Evolutionary conservation across 2,113 vertebrate species (phyloP), one percentile per base, ranked within the genome.

Genomic region (Smithornis capensis): DNA sequence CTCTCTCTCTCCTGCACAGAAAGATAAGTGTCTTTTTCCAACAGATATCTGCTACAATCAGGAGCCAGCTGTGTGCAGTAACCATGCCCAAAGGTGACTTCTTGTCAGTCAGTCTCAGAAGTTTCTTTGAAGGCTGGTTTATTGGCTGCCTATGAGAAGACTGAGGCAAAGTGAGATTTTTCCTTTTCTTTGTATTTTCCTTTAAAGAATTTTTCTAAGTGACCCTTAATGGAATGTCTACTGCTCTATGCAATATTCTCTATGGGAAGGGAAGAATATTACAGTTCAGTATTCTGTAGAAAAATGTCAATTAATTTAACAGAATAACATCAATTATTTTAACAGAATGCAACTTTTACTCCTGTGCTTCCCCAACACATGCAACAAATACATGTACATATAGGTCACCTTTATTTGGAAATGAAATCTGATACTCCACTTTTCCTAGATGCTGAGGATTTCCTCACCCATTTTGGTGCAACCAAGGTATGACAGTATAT

Each of bases 101-200:
- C 60, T 80, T 45, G 33, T 77, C 79, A 92, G 63, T 45, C 82
- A 85, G 45, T 37, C 82, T 90, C 90, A 76, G 59, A 92, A 93
- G 79, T 42, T 83, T 94, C 55, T 83, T 90, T 94, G 90, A 96
- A 92, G 53, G 13, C 23, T 80, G 24, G 9, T 62, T 92, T 93
- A 47, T 80, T 92, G 57, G 45, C 53, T 92, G 63, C 23, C 50
- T 65, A 31, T 57, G 19, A 90, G 79, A 69, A 90, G 78, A 62
- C 1, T 65, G 82, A 83, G 49, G 71, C 37, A 85, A 71, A 83
- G 60, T 10, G 52, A 29, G 9, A 33, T 50, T 87, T 85, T 63
- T 60, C 29, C 10, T 69, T 92, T 88, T 45, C 42, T 83, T 67
- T 70, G 42, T 65, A 35, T 93, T 93, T 95, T 65, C 33, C 77